Evolutionary conservation across 2,113 vertebrate species (phyloP).

Genomic region (Laterallus jamaicensis): DNA sequence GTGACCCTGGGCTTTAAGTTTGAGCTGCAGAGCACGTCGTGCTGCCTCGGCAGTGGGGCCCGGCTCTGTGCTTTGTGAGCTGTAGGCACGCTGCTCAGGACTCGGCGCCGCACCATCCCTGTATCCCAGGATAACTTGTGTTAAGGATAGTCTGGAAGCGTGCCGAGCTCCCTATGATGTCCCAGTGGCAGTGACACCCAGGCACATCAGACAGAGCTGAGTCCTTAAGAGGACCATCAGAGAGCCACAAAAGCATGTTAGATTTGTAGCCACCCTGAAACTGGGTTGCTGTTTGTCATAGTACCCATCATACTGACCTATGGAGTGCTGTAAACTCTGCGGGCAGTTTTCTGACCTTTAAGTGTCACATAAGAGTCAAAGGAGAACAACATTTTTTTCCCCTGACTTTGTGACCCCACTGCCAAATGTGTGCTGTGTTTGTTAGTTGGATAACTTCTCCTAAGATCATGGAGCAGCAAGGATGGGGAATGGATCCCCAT

Average conservation of each 20-base stretch:
- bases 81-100: background rate
- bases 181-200: background rate
- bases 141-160: fast-evolving
- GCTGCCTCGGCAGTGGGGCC: background rate
- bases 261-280: background rate
- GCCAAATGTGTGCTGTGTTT: background rate
- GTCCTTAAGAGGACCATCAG: background rate
- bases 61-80: fast-evolving
- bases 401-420: background rate
- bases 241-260: background rate
- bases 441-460: background rate
- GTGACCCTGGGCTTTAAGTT: background rate
- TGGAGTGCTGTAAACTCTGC: background rate
- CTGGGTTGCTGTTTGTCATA: background rate
- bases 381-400: background rate
- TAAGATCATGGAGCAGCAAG: background rate
- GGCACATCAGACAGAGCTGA: background rate
- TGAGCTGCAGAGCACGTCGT: fast-evolving
- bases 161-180: too few relatives aligned
- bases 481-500: background rate
- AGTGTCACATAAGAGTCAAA: background rate
- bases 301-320: fast-evolving
- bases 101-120: background rate
- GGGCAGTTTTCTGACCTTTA: background rate
- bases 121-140: background rate